Evolutionary conservation across 1,140 invertebrate species (phyloP).

Genomic region (Caenorhabditis latens): DNA sequence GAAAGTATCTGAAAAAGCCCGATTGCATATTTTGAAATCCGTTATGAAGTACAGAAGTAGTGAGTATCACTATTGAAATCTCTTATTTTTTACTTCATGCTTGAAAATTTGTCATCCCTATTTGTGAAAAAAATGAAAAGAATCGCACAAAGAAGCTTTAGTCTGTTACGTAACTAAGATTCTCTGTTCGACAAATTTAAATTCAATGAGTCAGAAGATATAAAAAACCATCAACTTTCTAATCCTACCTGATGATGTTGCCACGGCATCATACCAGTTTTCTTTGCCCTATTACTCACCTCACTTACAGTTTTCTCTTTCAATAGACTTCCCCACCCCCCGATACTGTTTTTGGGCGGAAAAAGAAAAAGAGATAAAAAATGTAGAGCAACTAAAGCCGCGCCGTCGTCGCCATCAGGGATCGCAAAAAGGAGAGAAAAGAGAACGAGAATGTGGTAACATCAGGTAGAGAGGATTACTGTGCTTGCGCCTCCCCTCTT

Average conservation of each 20-base stretch:
- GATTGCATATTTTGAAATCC: no score
- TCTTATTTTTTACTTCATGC: no score
- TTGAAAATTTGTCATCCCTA: no score
- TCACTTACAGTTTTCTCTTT: background rate
- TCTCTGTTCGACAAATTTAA: no score
- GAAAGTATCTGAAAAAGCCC: no score
- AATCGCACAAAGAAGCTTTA: no score
- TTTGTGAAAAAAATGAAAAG: no score
- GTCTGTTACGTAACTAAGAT: no score
- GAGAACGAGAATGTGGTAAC: conserved; percentile 50
- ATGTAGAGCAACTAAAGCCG: conserved; percentile 53
- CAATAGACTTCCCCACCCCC: conserved; percentile 1
- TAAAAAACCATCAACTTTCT: conserved; percentile 15
- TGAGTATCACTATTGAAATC: no score
- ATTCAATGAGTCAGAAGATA: no score
- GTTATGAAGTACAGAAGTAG: no score
- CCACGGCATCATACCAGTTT: conserved; percentile 37
- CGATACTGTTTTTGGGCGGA: conserved; percentile 30
- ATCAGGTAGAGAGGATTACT: conserved; percentile 52
- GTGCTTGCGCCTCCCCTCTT: conserved; percentile 55
- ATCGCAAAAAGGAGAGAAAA: background rate
- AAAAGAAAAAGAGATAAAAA: conserved; percentile 42
- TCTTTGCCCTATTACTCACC: conserved; percentile 22
- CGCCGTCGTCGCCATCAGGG: background rate
- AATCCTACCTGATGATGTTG: background rate